Conservation (phyloP, 1,140 invertebrate species). For the Solenopsis fugax region DNA sequence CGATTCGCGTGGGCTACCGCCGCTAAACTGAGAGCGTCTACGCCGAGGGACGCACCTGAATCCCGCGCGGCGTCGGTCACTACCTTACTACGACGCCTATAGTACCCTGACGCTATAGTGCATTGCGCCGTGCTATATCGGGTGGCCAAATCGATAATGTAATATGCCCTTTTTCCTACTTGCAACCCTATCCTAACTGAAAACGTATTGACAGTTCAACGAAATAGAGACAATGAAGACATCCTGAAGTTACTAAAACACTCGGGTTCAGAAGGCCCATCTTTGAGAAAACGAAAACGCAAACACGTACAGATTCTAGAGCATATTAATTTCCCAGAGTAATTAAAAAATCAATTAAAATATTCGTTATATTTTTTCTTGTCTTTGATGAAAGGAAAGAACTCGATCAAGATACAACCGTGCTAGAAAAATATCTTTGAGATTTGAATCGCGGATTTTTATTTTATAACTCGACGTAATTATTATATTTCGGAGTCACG, state of each 20-base stretch:
- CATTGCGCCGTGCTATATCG: constrained; percentile 62
- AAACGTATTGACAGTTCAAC: not conserved
- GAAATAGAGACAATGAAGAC: not conserved
- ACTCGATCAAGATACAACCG: not conserved
- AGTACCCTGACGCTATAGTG: constrained; percentile 62
- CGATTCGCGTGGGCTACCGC: constrained; percentile 79
- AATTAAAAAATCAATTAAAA: not conserved
- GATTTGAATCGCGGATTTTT: not conserved
- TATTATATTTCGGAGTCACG: not conserved
- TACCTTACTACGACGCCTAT: constrained; percentile 71
- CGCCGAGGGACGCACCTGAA: constrained; percentile 72
- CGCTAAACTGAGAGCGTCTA: constrained; percentile 75
- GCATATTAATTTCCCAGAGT: not conserved
- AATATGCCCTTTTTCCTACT: not conserved
- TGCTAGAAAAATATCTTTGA: not conserved
- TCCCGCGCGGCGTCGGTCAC: constrained; percentile 73
- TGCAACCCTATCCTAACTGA: not conserved
- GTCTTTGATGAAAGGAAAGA: not conserved
- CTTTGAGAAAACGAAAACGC: not conserved
- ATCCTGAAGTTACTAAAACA: not conserved
- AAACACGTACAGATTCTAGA: not conserved
- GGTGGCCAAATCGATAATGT: constrained; percentile 41
- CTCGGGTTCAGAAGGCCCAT: too few species aligned
- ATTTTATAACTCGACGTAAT: not conserved
- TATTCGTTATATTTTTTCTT: not conserved